phyloP scores from a whole-genome alignment of 30 jellyfish, hydroid and myxozoan species.

The Chironex yamaguchii region DNA sequence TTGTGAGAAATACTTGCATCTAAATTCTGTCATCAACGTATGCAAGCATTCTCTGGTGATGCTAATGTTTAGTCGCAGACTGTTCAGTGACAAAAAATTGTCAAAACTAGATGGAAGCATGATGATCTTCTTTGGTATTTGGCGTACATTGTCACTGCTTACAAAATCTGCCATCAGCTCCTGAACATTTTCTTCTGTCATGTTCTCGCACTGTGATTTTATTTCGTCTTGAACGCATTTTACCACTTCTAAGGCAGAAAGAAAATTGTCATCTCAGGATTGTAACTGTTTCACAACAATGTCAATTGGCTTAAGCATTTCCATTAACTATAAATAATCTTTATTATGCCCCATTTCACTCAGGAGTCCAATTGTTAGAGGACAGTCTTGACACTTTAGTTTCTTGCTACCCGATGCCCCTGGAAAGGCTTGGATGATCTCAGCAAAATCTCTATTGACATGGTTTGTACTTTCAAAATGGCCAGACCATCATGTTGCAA shows the following conservation, averaged over 20 bases:
- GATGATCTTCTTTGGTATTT: neutral
- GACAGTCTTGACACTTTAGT: neutral
- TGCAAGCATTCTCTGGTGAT: too few species aligned
- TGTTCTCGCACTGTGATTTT: neutral
- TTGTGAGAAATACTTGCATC: too few species aligned
- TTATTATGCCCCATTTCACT: neutral
- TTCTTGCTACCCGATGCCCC: neutral
- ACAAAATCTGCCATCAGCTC: neutral
- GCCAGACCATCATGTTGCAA: conserved; percentile 1
- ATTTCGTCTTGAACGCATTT: neutral
- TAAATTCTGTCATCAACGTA: too few species aligned
- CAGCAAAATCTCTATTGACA: too few species aligned
- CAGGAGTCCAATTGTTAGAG: neutral
- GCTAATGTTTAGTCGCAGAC: too few species aligned
- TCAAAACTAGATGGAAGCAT: too few species aligned
- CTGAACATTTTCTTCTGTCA: neutral
- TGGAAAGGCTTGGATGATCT: too few species aligned
- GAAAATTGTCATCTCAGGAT: neutral
- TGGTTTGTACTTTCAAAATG: neutral
- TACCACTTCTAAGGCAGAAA: neutral
- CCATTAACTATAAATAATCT: neutral
- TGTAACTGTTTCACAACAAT: conserved; percentile 11
- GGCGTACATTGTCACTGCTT: neutral
- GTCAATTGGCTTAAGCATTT: neutral
- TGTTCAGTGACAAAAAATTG: too few species aligned